Base-by-base conservation (phyloP, 2,797 vertebrate species). In the Halcyon smyrnensis region DNA sequence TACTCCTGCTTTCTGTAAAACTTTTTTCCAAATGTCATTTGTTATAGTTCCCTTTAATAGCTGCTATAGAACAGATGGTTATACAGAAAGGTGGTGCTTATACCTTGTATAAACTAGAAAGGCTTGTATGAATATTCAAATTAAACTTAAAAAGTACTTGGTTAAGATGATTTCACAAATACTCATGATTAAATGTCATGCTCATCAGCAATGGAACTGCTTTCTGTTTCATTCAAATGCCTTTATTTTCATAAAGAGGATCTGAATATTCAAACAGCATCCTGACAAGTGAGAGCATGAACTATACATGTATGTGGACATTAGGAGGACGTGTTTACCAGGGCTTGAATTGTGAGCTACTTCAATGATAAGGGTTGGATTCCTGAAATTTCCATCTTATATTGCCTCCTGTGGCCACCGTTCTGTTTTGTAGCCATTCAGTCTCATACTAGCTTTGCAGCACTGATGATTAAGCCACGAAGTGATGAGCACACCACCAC, bases 331-430 rank as follows among this genome's bases (percentile, higher is more conserved):
- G 7, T 5, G 1, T 69, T 75, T 62, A 54, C 24, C 14, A 46
- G 4, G 8, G 28, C n/a, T 67, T 74, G 28, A 50, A 28, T 43
- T 0, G 0, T 23, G 36, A 83, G 32, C n/a, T 81, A 17, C 60
- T 75, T 56, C 32, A 18, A n/a, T 24, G 27, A 43, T 68, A 14
- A 57, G n/a, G 27, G 27, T 37, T 43, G 30, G 3, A 3, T 59
- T 84, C 71, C 21, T 73, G 25, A 28, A 25, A 34, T 60, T 36
- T 50, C 65, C 20, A 30, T 59, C 46, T 45, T 45, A 5, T 23
- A 8, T 67, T 32, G 6, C 78, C 28, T 87, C 12, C 27, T 59
- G 6, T 0, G 0, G 46, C 51, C 28, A 19, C 60, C 0, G 0
- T 50, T 70, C 15, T 68, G 39, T 39, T 64, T 86, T 41, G 25